Percentiles rank a stretch among this genome's conserved stretches.
Conservation (phyloP, 2,888 invertebrate genomes). For the Orthosia gothica region DNA sequence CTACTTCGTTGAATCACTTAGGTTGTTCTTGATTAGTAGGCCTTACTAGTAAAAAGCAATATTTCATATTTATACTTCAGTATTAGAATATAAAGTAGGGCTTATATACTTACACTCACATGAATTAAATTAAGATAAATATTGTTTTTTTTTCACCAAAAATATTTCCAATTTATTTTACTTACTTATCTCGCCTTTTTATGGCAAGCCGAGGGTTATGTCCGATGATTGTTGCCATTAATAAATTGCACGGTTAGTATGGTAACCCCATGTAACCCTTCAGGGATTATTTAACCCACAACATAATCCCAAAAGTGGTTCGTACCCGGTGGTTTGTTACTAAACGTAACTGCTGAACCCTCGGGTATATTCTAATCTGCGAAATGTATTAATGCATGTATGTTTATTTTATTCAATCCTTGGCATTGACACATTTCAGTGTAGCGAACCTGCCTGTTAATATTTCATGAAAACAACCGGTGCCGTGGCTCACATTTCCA, state of each 20-base stretch:
- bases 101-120: neutral
- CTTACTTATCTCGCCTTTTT: neutral
- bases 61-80: neutral
- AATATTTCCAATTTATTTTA: neutral
- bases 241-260: constrained; percentile 41
- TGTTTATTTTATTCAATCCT: constrained; percentile 69
- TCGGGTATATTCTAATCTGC: constrained; percentile 16
- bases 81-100: neutral
- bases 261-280: constrained; percentile 28
- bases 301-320: constrained; percentile 52
- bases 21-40: constrained; percentile 4
- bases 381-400: constrained; percentile 36
- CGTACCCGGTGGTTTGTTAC: constrained; percentile 15
- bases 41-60: neutral
- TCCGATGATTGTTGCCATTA: neutral
- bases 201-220: neutral
- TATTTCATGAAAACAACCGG: constrained; percentile 74
- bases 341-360: constrained; percentile 26
- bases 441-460: constrained; percentile 77
- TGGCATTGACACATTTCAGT: constrained; percentile 85
- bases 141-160: neutral
- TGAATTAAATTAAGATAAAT: neutral
- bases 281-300: constrained; percentile 39
- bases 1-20: neutral
- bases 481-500: constrained; percentile 69